These are phyloP conservation scores for Micronycteris hirsuta DNA, from an alignment of 2,113 vertebrate genomes.

Conservation along the genomic window DNA sequence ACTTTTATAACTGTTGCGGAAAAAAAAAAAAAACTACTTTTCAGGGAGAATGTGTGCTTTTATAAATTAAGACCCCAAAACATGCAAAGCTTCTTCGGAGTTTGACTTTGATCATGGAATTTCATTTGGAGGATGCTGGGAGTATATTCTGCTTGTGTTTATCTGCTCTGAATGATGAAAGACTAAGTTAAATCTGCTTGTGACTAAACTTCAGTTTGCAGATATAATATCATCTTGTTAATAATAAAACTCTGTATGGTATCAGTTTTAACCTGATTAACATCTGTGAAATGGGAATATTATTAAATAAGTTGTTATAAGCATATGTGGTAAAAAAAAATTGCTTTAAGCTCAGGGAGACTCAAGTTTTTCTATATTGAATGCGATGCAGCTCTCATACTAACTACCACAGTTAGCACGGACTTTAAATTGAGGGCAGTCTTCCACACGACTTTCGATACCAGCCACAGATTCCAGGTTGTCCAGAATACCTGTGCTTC, in stretches of 20 bases:
- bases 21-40: background rate
- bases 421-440: background rate
- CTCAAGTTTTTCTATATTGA: background rate
- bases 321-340: background rate
- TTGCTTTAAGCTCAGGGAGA: background rate
- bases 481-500: background rate
- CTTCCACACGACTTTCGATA: background rate
- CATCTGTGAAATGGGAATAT: background rate
- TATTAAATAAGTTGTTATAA: slow-evolving; percentile 2
- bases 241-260: background rate
- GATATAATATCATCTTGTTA: background rate
- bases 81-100: background rate
- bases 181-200: background rate
- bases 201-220: background rate
- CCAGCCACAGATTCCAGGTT: background rate
- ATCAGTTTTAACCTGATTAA: background rate
- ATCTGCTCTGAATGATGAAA: background rate
- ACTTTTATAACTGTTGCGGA: background rate
- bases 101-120: background rate
- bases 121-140: background rate
- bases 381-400: background rate
- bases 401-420: background rate
- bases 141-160: background rate
- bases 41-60: slow-evolving; percentile 23
- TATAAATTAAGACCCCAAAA: background rate